Evolutionary conservation across 2,797 vertebrate species (phyloP).

Genomic region (Myiotriccus ornatus): DNA sequence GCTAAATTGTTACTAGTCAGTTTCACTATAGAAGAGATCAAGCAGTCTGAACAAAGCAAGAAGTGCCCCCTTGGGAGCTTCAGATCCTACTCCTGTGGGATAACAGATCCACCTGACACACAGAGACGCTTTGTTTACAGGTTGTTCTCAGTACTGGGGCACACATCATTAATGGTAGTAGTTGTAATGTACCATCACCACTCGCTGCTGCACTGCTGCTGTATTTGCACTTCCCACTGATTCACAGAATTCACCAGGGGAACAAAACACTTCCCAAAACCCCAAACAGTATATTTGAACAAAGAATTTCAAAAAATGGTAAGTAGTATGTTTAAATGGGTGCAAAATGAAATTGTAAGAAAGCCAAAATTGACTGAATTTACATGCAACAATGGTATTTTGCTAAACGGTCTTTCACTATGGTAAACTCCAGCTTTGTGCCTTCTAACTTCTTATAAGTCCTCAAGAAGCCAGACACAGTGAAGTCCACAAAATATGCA

Average conservation of each 20-base stretch:
- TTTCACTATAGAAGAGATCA: neutral
- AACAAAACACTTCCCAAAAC: neutral
- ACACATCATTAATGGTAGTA: accelerated
- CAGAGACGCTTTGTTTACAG: neutral
- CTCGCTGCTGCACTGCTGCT: neutral
- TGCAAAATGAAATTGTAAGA: neutral
- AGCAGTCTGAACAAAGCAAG: accelerated
- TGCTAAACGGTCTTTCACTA: neutral
- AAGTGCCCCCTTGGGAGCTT: neutral
- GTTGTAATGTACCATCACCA: neutral
- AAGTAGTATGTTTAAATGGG: neutral
- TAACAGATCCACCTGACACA: neutral
- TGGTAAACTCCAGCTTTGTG: neutral
- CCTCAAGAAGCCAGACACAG: neutral
- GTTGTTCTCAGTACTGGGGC: neutral
- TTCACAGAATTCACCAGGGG: neutral
- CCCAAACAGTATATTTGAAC: neutral
- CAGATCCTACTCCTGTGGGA: neutral
- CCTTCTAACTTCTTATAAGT: neutral
- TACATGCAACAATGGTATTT: neutral
- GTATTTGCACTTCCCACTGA: neutral
- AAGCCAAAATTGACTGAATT: neutral
- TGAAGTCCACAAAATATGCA: neutral
- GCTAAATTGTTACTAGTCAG: neutral
- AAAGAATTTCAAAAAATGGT: accelerated